phyloP scores from a whole-genome alignment of 2,888 invertebrate species.

The Trichopoda pennipes region DNA sequence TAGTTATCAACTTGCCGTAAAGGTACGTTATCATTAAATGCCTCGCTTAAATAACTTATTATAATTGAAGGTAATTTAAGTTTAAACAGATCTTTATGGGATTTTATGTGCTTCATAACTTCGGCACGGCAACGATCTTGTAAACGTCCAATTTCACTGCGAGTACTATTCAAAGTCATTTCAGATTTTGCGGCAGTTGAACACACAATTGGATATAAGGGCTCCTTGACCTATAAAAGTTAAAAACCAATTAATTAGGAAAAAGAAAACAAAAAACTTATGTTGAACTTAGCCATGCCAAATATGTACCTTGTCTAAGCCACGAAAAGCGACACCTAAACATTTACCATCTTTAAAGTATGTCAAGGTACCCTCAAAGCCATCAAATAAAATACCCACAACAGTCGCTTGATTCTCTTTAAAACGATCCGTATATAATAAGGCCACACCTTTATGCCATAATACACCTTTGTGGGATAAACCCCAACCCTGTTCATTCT shows the following conservation, averaged over 20 bases:
- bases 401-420: conserved; percentile 86
- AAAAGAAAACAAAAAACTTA: too few species aligned
- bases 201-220: conserved; percentile 86
- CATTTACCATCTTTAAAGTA: conserved; percentile 87
- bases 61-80: conserved; percentile 84
- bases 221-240: conserved; percentile 81
- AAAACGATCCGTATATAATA: conserved; percentile 86
- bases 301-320: conserved; percentile 82
- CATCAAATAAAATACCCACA: conserved; percentile 86
- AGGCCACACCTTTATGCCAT: conserved; percentile 86
- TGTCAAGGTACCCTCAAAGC: conserved; percentile 85
- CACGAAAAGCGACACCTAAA: conserved; percentile 87
- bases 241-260: background rate
- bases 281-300: background rate
- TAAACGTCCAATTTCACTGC: conserved; percentile 85
- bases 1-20: conserved; percentile 80
- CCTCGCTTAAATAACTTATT: conserved; percentile 83
- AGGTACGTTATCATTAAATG: conserved; percentile 80
- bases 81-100: conserved; percentile 82
- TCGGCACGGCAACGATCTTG: conserved; percentile 86
- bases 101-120: conserved; percentile 83
- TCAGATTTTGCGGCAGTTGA: conserved; percentile 89
- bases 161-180: conserved; percentile 84
- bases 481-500: conserved; percentile 87
- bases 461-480: conserved; percentile 87